A percentile compares a stretch with the other conserved stretches of the same genome.
Evolutionary conservation across 2,888 invertebrate genomes (phyloP).

Genomic region (Endotricha flammealis): DNA sequence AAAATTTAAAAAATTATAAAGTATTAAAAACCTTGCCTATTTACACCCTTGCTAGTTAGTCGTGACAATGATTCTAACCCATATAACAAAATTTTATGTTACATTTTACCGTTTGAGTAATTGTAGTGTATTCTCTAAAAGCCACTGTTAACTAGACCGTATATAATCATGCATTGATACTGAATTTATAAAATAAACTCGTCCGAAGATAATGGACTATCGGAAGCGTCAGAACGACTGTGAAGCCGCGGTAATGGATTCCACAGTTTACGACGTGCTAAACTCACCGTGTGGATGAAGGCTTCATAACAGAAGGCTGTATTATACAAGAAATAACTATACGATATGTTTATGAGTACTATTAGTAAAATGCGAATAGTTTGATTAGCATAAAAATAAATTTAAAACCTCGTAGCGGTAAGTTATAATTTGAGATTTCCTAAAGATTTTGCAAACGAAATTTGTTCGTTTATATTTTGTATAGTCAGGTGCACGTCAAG

Average conservation of each 20-base stretch:
- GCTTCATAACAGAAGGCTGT: constrained; percentile 41
- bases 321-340: constrained; percentile 32
- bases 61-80: too few relatives aligned
- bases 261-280: constrained; percentile 39
- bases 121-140: too few relatives aligned
- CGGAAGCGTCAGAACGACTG: constrained; percentile 41
- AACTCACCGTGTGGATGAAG: constrained; percentile 48
- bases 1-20: too few relatives aligned
- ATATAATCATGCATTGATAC: neutral
- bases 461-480: neutral
- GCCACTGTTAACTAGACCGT: constrained; percentile 5
- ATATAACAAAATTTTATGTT: too few relatives aligned
- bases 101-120: too few relatives aligned
- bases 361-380: neutral
- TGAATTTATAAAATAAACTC: constrained; percentile 23
- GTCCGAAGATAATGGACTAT: constrained; percentile 40
- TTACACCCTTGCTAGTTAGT: too few relatives aligned
- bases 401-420: too few relatives aligned
- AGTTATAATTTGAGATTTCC: neutral
- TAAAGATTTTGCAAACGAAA: neutral
- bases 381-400: too few relatives aligned
- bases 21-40: too few relatives aligned
- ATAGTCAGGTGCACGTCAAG: too few relatives aligned
- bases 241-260: constrained; percentile 46
- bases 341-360: neutral